phyloP scores from a whole-genome alignment of 2,888 invertebrate genomes.

The Octodonta nipae region DNA sequence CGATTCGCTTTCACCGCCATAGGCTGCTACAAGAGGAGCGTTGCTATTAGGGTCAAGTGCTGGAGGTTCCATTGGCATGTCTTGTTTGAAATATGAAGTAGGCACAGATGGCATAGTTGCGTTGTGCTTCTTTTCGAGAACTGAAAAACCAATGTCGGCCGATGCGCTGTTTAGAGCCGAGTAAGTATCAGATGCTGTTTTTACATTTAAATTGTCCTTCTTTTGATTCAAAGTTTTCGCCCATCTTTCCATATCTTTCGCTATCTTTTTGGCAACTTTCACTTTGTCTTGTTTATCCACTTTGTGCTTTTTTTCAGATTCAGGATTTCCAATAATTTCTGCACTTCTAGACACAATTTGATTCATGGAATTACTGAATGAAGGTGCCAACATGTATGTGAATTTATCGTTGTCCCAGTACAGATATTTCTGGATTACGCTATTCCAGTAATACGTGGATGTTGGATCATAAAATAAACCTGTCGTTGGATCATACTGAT shows the following conservation, averaged over 20 bases:
- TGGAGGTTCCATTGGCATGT: slow-evolving; percentile 12
- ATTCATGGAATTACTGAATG: slow-evolving; percentile 22
- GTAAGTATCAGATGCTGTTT: slow-evolving; percentile 17
- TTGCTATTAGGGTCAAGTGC: slow-evolving; percentile 7
- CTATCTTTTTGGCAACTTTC: slow-evolving; percentile 93
- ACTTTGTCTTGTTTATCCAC: slow-evolving; percentile 82
- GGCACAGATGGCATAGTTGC: slow-evolving; percentile 7
- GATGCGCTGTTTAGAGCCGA: slow-evolving; percentile 46
- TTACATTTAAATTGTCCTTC: slow-evolving; percentile 52
- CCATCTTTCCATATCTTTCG: slow-evolving; percentile 91
- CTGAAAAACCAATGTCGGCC: slow-evolving; percentile 87
- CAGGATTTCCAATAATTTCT: slow-evolving; percentile 23
- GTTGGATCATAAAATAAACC: slow-evolving; percentile 92
- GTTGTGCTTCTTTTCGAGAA: slow-evolving; percentile 62
- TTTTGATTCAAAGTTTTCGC: slow-evolving; percentile 94
- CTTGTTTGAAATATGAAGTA: slow-evolving; percentile 16
- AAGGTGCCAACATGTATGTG: slow-evolving; percentile 46
- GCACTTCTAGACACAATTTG: slow-evolving; percentile 5
- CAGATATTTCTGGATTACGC: slow-evolving; percentile 77
- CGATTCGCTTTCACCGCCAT: slow-evolving; percentile 60
- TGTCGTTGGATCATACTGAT: slow-evolving; percentile 86
- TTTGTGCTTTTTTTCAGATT: slow-evolving; percentile 52
- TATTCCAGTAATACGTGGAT: slow-evolving; percentile 92
- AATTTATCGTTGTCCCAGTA: slow-evolving; percentile 79
- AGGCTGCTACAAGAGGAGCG: slow-evolving; percentile 56